phyloP scores from a whole-genome alignment of 2,113 vertebrate genomes.

The Cynocephalus volans region DNA sequence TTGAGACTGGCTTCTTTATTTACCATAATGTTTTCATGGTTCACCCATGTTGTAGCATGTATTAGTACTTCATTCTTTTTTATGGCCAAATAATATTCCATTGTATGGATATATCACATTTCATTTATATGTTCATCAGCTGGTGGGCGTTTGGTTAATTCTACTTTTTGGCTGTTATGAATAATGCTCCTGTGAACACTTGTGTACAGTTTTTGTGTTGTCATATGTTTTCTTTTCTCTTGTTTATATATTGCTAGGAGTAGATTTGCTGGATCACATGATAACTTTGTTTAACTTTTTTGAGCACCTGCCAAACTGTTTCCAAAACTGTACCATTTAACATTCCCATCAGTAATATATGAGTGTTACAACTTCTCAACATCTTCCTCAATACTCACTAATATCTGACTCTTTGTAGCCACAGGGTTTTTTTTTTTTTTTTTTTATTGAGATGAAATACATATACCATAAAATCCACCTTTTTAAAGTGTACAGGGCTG shows the following conservation, averaged over 20 bases:
- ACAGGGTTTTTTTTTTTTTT: neutral
- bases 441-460: neutral
- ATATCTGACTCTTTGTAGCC: neutral
- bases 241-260: neutral
- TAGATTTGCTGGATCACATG: neutral
- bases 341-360: neutral
- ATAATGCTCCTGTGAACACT: neutral
- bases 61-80: neutral
- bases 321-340: neutral
- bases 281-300: neutral
- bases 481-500: neutral
- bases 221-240: neutral
- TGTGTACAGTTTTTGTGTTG: neutral
- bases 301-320: neutral
- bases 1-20: neutral
- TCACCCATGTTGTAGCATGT: neutral
- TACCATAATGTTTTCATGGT: neutral
- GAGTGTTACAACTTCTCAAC: neutral
- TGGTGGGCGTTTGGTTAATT: neutral
- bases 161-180: neutral
- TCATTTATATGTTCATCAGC: neutral
- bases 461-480: conserved; percentile 6
- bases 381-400: neutral
- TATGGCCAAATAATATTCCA: neutral
- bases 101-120: neutral